Base-by-base conservation (phyloP, 2,797 vertebrate genomes). In the Limosa lapponica region DNA sequence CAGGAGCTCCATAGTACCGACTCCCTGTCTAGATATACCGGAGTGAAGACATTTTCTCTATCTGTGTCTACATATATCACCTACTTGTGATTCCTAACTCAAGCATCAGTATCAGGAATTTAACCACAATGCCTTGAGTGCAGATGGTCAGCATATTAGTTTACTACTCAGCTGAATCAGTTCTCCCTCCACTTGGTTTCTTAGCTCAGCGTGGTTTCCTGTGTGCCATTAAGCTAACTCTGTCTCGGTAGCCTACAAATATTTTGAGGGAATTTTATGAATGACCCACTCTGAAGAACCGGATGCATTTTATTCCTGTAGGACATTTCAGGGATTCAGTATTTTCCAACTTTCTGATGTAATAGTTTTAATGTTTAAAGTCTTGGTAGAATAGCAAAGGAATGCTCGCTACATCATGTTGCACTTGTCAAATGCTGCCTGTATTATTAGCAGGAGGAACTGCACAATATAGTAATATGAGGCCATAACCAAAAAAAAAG, bases 51-150 rank as follows among this genome's bases (percentile, higher is more conserved):
- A 30, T 93, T 73, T 79, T 73, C 15, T 79, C 23, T 84, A 30
- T 73, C 28, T 52, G 18, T 88, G 30, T 90, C 17, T 66, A 58
- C 22, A 11, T 32, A 7, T 73, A 74, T 94, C 79, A 89, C 30
- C 54, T 36, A 36, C 27, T 87, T 87, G 43, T 6, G 9, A 48
- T 72, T 96, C 64, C 58, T 90, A 79, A 62, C 70, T 90, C 78
- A 92, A 54, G 28, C 77, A 83, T 69, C 59, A 91, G 22, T 23
- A 41, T 86, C 74, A 67, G 37, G 51, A 93, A 69, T 97, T 95
- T 96, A 93, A 94, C 93, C 71, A 67, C 75, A 95, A 30, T 85
- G 61, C 54, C 22, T 75, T 87, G 87, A 94, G 69, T 74, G 69
- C 78, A 93, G 39, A 85, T 80, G 88, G 91, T 88, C 91, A 95